These are phyloP conservation scores for Macrosiphum euphorbiae DNA, from an alignment of 2,888 invertebrate species.

Conservation along the genomic window DNA sequence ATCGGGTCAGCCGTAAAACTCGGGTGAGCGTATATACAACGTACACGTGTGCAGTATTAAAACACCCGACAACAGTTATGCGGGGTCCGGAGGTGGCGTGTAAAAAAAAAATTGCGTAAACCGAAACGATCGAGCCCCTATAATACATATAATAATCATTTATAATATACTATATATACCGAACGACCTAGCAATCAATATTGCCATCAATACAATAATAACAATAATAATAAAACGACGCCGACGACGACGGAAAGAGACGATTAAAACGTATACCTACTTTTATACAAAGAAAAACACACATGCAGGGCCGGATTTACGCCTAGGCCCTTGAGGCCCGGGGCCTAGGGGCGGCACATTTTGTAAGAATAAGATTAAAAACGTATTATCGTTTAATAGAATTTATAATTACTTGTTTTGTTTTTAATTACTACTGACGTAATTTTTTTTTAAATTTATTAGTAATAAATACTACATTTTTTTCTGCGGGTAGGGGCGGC, in stretches of 20 bases:
- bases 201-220: not conserved
- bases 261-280: not conserved
- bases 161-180: not conserved
- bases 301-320: no score
- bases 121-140: not conserved
- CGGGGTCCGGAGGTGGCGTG: not conserved
- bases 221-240: not conserved
- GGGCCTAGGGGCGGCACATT: no score
- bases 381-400: no score
- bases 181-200: not conserved
- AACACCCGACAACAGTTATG: not conserved
- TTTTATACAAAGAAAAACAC: not conserved
- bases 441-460: no score
- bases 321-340: no score
- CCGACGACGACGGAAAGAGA: not conserved
- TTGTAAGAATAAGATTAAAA: no score
- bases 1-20: slow-evolving; percentile 50
- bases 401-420: no score
- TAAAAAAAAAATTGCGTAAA: not conserved
- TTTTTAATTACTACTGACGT: no score
- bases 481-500: no score
- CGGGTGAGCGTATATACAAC: not conserved
- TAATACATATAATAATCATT: not conserved
- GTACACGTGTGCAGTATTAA: not conserved
- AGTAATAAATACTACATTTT: no score